Percentiles rank a stretch among this genome's conserved stretches.
Evolutionary conservation across 2,797 vertebrate genomes (phyloP).

Genomic region (Cirrhinus mrigala): DNA sequence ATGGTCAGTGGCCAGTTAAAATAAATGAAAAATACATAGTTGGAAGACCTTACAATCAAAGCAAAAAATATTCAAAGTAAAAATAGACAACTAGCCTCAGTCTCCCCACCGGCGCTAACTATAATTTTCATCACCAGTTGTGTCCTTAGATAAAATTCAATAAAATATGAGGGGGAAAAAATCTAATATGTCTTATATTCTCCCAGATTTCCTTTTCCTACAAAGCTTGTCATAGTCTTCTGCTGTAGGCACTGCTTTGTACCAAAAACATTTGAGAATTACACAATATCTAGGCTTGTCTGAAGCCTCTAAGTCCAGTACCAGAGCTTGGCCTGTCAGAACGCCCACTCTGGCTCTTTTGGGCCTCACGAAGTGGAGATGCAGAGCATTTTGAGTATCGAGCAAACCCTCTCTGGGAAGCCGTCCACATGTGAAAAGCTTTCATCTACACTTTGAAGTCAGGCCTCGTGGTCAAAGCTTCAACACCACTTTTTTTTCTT

Average conservation of each 20-base stretch:
- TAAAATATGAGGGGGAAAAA: not conserved
- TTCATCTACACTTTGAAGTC: slow-evolving; percentile 52
- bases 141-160: not conserved
- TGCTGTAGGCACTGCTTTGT: slow-evolving; percentile 28
- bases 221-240: slow-evolving; percentile 1
- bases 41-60: not conserved
- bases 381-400: slow-evolving; percentile 11
- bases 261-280: slow-evolving; percentile 21
- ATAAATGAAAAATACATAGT: not conserved
- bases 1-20: not conserved
- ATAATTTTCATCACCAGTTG: not conserved
- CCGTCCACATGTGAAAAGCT: slow-evolving; percentile 41
- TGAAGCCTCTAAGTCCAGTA: slow-evolving; percentile 20
- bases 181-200: not conserved
- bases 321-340: slow-evolving; percentile 16
- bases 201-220: not conserved
- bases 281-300: slow-evolving; percentile 13
- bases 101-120: not conserved
- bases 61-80: not conserved
- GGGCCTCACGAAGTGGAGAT: slow-evolving; percentile 18
- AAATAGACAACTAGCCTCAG: not conserved
- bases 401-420: slow-evolving; percentile 39
- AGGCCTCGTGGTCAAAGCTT: slow-evolving; percentile 31
- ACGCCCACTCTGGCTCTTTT: slow-evolving; percentile 22
- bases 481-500: slow-evolving; percentile 25